Evolutionary conservation across 2,113 vertebrate genomes (phyloP).

Genomic region (Polypterus bichir): DNA sequence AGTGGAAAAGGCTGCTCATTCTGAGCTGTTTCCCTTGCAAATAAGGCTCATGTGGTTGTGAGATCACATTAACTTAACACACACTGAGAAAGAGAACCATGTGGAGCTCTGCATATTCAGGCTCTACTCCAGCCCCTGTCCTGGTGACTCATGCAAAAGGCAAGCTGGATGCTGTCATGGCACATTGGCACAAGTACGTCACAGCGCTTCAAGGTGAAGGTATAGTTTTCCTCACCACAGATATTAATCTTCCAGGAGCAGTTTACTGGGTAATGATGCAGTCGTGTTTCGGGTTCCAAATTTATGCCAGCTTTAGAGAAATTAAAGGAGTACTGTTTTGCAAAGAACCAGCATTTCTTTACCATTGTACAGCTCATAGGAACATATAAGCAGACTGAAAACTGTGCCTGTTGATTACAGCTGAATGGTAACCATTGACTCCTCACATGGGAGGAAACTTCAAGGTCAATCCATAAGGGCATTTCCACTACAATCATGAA

Average conservation of each 20-base stretch:
- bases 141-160: constrained; percentile 95
- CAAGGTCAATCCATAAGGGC: constrained; percentile 93
- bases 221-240: constrained; percentile 93
- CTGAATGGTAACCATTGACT: constrained; percentile 92
- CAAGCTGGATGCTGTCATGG: constrained; percentile 97
- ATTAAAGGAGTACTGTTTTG: constrained; percentile 84
- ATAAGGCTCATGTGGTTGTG: constrained; percentile 92
- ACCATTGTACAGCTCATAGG: constrained; percentile 97
- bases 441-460: constrained; percentile 96
- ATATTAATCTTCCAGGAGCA: constrained; percentile 95
- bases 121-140: constrained; percentile 94
- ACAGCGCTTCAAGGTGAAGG: constrained; percentile 98
- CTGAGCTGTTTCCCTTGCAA: constrained; percentile 95
- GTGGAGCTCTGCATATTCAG: constrained; percentile 96
- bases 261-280: constrained; percentile 99
- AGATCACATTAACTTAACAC: constrained; percentile 90
- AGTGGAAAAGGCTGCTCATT: constrained; percentile 98
- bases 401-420: constrained; percentile 94
- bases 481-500: constrained; percentile 98
- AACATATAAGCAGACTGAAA: constrained; percentile 95
- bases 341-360: constrained; percentile 95
- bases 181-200: constrained; percentile 95
- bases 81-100: constrained; percentile 96
- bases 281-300: constrained; percentile 95
- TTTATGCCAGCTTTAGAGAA: constrained; percentile 98